Conservation (phyloP, 2,113 vertebrate species). For the Urocolius indicus region DNA sequence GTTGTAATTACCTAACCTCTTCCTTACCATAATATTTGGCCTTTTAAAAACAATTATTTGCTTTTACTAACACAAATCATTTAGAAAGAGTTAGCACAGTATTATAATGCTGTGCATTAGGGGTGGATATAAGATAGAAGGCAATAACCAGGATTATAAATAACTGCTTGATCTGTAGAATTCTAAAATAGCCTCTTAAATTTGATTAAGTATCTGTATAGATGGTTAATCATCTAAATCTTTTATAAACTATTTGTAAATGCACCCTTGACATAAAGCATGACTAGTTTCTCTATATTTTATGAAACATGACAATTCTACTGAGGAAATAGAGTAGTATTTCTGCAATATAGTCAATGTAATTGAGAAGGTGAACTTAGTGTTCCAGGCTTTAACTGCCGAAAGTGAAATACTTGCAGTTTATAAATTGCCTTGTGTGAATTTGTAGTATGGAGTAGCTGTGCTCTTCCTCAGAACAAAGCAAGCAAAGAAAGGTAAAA, state of each 20-base stretch:
- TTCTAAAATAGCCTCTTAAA: slow-evolving; percentile 50
- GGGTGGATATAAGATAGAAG: background rate
- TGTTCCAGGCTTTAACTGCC: background rate
- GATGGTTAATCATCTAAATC: slow-evolving; percentile 49
- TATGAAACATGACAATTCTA: slow-evolving; percentile 32
- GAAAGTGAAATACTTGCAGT: background rate
- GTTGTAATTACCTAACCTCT: slow-evolving; percentile 2
- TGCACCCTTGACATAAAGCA: slow-evolving; percentile 22
- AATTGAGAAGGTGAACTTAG: background rate
- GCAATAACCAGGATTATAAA: slow-evolving; percentile 51
- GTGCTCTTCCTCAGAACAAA: background rate
- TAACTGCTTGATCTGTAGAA: slow-evolving; percentile 34
- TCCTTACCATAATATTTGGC: background rate
- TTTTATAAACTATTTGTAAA: slow-evolving; percentile 59
- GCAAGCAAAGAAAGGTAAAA: background rate
- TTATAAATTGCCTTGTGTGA: background rate
- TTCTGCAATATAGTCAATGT: background rate
- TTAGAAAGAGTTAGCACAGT: slow-evolving; percentile 3
- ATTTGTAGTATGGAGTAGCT: background rate
- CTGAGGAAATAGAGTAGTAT: slow-evolving; percentile 31
- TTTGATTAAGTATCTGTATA: slow-evolving; percentile 54
- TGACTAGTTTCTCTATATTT: slow-evolving; percentile 10
- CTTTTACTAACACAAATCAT: background rate
- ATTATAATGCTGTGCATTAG: background rate
- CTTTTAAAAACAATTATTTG: background rate